phyloP scores from a whole-genome alignment of 1,140 invertebrate genomes.

The Polypedilum vanderplanki region DNA sequence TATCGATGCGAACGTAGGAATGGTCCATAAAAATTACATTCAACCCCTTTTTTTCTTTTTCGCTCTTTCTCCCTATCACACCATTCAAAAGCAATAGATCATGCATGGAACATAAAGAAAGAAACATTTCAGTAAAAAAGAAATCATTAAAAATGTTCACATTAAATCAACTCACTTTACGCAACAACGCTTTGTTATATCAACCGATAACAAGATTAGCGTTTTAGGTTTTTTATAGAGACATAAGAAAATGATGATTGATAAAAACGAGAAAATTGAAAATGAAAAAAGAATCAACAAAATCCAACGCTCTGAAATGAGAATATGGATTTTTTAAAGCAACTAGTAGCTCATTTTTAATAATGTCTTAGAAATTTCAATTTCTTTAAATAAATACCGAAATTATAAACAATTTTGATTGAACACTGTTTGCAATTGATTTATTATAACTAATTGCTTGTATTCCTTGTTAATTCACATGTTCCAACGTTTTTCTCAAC shows the following conservation, averaged over 20 bases:
- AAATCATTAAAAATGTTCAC: slow-evolving; percentile 11
- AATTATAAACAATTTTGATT: too few relatives aligned
- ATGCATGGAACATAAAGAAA: slow-evolving; percentile 24
- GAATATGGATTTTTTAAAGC: too few relatives aligned
- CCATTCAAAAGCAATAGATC: neutral
- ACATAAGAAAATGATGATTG: slow-evolving; percentile 8
- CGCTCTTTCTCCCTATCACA: neutral
- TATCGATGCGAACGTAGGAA: neutral
- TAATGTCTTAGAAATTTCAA: too few relatives aligned
- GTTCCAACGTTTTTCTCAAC: too few relatives aligned
- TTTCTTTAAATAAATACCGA: too few relatives aligned
- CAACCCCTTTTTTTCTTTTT: neutral
- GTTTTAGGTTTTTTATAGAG: neutral
- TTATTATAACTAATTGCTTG: too few relatives aligned
- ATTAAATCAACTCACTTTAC: neutral
- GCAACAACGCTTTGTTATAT: slow-evolving; percentile 5
- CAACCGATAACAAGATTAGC: slow-evolving; percentile 11
- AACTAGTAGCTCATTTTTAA: too few relatives aligned
- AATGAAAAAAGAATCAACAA: too few relatives aligned
- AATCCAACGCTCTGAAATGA: too few relatives aligned
- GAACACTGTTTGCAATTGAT: too few relatives aligned
- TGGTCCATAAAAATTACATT: slow-evolving; percentile 14
- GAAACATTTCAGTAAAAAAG: neutral
- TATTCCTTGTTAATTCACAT: too few relatives aligned
- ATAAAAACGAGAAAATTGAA: neutral